phyloP scores from a whole-genome alignment of 2,113 vertebrate species.

The Triplophysa siluroides region DNA sequence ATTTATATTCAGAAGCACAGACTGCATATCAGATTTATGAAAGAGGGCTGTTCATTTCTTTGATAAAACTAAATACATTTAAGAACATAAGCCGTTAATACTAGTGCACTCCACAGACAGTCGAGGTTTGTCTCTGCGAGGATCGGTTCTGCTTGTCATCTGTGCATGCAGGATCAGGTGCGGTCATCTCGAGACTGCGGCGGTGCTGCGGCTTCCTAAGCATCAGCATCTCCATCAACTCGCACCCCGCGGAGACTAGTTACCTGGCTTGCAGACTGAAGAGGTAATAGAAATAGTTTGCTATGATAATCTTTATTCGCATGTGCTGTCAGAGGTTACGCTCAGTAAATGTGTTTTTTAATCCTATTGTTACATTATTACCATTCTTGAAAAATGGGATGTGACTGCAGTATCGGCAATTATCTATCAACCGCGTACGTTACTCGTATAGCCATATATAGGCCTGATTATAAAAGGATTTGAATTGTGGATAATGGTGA shows the following conservation, averaged over 20 bases:
- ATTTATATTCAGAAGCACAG: background rate
- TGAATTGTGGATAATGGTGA: background rate
- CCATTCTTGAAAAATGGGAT: conserved; percentile 3
- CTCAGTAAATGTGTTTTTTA: background rate
- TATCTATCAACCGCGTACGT: background rate
- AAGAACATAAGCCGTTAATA: too few relatives aligned
- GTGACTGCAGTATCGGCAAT: background rate
- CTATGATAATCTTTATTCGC: background rate
- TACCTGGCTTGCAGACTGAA: background rate
- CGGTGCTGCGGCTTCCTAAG: conserved; percentile 16
- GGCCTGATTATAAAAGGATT: background rate
- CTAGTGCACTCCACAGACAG: too few relatives aligned
- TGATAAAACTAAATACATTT: too few relatives aligned
- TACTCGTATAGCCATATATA: background rate
- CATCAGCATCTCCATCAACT: conserved; percentile 27
- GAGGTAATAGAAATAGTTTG: conserved; percentile 1
- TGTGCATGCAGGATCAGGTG: background rate
- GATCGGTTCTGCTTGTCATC: too few relatives aligned
- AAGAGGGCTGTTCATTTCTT: background rate
- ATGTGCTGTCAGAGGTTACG: background rate
- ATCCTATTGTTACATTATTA: background rate
- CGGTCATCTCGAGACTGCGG: background rate
- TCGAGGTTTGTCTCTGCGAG: too few relatives aligned
- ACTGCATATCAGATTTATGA: background rate
- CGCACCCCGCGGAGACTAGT: background rate